Conservation (phyloP, 2,797 vertebrate genomes). For the Girardinus metallicus region DNA sequence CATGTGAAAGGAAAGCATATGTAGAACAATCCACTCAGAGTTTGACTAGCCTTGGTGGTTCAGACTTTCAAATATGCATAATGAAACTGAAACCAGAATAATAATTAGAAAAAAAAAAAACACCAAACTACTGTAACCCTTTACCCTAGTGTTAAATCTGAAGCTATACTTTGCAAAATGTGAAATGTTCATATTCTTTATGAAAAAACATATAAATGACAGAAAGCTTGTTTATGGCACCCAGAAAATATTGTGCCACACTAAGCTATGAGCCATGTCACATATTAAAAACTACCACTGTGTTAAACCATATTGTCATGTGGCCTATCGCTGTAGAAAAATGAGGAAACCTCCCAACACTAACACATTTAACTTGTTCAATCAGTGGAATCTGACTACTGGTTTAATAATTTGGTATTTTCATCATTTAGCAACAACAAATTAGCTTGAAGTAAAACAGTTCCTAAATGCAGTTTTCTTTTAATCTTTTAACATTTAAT, state of each 20-base stretch:
- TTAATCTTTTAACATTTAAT: background rate
- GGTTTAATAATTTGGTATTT: background rate
- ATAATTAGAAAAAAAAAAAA: background rate
- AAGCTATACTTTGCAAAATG: background rate
- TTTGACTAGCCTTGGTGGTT: background rate
- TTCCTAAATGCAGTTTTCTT: background rate
- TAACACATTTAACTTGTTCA: background rate
- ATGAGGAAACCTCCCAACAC: background rate
- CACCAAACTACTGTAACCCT: background rate
- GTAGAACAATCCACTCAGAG: background rate
- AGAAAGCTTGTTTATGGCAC: background rate
- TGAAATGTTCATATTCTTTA: background rate
- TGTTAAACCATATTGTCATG: background rate
- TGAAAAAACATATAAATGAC: background rate
- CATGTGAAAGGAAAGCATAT: no score
- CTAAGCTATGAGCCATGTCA: background rate
- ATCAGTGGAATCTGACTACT: background rate
- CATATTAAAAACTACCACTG: background rate
- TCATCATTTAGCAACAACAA: background rate
- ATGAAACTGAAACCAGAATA: background rate
- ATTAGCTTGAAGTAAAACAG: background rate
- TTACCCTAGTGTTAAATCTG: background rate
- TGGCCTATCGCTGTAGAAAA: background rate
- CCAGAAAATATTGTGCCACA: background rate
- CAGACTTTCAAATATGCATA: background rate